Evolutionary conservation across 2,888 invertebrate species (phyloP).

Genomic region (Phania funesta): DNA sequence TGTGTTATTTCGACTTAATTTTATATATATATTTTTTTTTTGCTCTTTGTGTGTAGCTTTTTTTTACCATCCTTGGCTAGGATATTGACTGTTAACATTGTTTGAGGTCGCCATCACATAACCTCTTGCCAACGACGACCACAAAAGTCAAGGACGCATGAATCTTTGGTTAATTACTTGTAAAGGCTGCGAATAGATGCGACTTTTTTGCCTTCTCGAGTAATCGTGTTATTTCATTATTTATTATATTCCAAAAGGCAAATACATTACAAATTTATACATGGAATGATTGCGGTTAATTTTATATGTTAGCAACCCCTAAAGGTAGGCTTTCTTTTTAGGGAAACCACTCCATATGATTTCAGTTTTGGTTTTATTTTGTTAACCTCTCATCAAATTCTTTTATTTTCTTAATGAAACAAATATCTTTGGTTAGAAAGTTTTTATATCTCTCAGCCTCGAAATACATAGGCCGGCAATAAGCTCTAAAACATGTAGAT

Average conservation of each 20-base stretch:
- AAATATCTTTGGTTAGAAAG: not conserved
- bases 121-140: slow-evolving; percentile 12
- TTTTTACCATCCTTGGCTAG: slow-evolving; percentile 61
- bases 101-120: slow-evolving; percentile 64
- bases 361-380: no score
- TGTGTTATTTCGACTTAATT: not conserved
- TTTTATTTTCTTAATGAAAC: no score
- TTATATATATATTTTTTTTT: not conserved
- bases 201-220: not conserved
- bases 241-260: not conserved
- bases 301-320: not conserved
- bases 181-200: slow-evolving; percentile 35
- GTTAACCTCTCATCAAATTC: no score
- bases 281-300: not conserved
- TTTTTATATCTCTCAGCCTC: not conserved
- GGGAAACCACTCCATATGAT: not conserved
- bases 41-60: not conserved
- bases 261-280: not conserved
- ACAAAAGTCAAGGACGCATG: slow-evolving; percentile 64
- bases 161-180: slow-evolving; percentile 57
- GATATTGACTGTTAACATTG: slow-evolving; percentile 73
- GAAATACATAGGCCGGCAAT: slow-evolving; percentile 12
- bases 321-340: slow-evolving; percentile 6
- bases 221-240: not conserved
- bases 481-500: slow-evolving; percentile 42